phyloP scores from a whole-genome alignment of 2,113 vertebrate species.

The Calyptommatus sinebrachiatus region DNA sequence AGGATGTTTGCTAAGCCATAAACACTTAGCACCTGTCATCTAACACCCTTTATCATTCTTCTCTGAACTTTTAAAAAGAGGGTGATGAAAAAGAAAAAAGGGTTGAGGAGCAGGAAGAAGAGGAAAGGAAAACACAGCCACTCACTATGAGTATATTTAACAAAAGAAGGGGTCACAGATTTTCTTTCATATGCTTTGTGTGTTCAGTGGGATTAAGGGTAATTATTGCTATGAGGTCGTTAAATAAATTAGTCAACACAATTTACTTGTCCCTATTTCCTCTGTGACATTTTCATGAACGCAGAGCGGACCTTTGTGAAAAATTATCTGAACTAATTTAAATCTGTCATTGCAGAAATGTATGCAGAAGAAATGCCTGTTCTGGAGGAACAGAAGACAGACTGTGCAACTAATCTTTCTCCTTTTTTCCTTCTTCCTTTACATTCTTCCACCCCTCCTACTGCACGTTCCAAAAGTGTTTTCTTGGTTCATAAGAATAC shows the following conservation, averaged over 20 bases:
- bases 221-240: neutral
- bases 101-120: too few species aligned
- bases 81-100: neutral
- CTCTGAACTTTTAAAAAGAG: constrained; percentile 12
- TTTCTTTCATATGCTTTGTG: neutral
- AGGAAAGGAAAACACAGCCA: neutral
- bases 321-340: neutral
- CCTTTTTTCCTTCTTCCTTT: neutral
- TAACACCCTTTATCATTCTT: constrained; percentile 45
- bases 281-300: neutral
- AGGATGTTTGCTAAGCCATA: constrained; percentile 51
- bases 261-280: neutral
- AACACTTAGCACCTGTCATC: constrained; percentile 52
- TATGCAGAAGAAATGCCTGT: too few species aligned
- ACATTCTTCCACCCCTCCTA: neutral
- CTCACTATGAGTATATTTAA: neutral
- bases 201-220: neutral
- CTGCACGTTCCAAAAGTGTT: neutral
- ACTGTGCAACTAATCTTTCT: neutral
- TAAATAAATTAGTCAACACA: constrained; percentile 25
- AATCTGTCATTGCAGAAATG: neutral
- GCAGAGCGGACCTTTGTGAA: neutral
- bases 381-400: neutral
- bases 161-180: neutral
- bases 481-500: too few species aligned